Conservation (phyloP, 2,113 vertebrate genomes). For the Coptodon bakossiorum region DNA sequence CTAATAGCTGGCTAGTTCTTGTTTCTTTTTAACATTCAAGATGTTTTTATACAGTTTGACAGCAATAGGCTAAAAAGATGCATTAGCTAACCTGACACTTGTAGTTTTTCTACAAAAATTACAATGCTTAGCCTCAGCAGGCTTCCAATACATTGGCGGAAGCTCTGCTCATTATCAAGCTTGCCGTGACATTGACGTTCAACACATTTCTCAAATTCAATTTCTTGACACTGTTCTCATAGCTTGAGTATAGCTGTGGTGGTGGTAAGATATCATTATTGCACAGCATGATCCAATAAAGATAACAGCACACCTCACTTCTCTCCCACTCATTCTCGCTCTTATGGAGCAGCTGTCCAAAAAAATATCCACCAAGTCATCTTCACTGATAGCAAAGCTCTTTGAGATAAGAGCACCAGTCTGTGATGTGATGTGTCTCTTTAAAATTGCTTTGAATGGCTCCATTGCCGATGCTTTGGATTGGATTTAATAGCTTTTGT, state of each 20-base stretch:
- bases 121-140: background rate
- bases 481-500: background rate
- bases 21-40: background rate
- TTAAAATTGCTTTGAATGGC: background rate
- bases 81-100: background rate
- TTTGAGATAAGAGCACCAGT: background rate
- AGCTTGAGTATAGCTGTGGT: background rate
- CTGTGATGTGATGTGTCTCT: background rate
- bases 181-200: background rate
- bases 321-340: background rate
- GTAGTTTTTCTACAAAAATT: background rate
- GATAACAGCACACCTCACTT: slow-evolving; percentile 30
- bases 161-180: background rate
- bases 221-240: background rate
- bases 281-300: slow-evolving; percentile 46
- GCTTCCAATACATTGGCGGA: background rate
- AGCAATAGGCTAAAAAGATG: background rate
- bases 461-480: background rate
- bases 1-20: background rate
- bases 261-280: slow-evolving; percentile 38
- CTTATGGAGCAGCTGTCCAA: slow-evolving; percentile 21
- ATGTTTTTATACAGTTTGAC: background rate
- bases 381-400: background rate
- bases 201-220: background rate
- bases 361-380: slow-evolving; percentile 27